Evolutionary conservation across 2,113 vertebrate species (phyloP).

Genomic region (Naja naja): DNA sequence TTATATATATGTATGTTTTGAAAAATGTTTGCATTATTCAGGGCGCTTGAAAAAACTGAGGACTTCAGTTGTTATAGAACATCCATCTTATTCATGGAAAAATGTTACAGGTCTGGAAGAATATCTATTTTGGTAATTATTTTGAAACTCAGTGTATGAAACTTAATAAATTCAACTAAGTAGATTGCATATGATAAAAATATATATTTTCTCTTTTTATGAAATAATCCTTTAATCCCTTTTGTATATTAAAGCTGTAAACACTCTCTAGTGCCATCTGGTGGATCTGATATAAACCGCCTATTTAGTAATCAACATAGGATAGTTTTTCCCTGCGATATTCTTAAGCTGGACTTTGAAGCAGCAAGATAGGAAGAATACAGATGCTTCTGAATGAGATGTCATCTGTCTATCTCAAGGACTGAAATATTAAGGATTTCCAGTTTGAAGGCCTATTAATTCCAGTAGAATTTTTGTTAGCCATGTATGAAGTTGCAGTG

Average conservation of each 20-base stretch:
- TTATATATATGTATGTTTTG: neutral
- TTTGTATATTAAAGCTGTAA: neutral
- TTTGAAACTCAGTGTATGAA: neutral
- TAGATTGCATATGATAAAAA: neutral
- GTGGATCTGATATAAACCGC: neutral
- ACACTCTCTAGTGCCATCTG: conserved; percentile 11
- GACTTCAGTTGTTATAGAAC: neutral
- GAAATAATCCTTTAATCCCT: neutral
- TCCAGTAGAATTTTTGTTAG: neutral
- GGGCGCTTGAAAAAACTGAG: neutral
- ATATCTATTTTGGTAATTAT: neutral
- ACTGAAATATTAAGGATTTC: neutral
- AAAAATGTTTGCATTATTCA: neutral
- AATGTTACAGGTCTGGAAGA: neutral
- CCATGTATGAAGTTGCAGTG: neutral
- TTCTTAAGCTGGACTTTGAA: neutral
- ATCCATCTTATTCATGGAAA: neutral
- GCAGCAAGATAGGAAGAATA: neutral
- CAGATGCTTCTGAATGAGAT: neutral
- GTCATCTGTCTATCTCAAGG: too few species aligned
- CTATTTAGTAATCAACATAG: neutral
- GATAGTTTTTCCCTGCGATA: neutral
- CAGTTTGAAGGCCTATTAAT: neutral
- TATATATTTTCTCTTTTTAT: neutral
- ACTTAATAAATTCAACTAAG: neutral